Evolutionary conservation across 2,113 vertebrate genomes (phyloP).

Genomic region (Eira barbara): DNA sequence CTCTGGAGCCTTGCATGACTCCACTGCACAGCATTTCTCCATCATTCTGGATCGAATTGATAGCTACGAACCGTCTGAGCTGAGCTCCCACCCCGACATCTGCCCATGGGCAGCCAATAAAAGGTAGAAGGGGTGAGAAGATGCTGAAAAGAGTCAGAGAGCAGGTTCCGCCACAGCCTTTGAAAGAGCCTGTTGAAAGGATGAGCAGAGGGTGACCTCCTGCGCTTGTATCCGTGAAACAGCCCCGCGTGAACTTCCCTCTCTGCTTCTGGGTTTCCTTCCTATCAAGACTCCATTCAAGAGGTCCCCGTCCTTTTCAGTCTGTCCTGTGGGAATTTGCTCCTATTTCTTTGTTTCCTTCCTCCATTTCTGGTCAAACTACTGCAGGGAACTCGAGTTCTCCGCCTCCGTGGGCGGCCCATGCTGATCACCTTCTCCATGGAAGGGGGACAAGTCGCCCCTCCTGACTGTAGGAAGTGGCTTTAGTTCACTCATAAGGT

Average conservation of each 20-base stretch:
- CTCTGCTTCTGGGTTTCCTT: neutral
- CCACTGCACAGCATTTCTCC: neutral
- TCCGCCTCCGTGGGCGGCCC: neutral
- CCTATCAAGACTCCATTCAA: neutral
- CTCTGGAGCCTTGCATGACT: neutral
- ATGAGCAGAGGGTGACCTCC: neutral
- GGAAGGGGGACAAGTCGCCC: neutral
- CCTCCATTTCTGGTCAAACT: neutral
- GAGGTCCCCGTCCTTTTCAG: neutral
- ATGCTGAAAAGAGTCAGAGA: neutral
- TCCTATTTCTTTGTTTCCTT: neutral
- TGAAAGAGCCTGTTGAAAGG: neutral
- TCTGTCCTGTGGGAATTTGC: neutral
- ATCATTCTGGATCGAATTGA: neutral
- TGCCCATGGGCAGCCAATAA: neutral
- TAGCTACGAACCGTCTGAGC: neutral
- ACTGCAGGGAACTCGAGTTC: neutral
- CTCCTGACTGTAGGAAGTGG: neutral
- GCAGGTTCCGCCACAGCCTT: neutral
- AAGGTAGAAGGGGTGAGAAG: neutral
- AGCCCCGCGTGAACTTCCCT: neutral
- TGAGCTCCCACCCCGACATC: neutral
- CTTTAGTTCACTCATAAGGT: neutral
- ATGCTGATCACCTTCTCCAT: neutral
- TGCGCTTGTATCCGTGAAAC: fast-evolving